phyloP scores from a whole-genome alignment of 2,888 invertebrate genomes.

The Cybosia mesomella region DNA sequence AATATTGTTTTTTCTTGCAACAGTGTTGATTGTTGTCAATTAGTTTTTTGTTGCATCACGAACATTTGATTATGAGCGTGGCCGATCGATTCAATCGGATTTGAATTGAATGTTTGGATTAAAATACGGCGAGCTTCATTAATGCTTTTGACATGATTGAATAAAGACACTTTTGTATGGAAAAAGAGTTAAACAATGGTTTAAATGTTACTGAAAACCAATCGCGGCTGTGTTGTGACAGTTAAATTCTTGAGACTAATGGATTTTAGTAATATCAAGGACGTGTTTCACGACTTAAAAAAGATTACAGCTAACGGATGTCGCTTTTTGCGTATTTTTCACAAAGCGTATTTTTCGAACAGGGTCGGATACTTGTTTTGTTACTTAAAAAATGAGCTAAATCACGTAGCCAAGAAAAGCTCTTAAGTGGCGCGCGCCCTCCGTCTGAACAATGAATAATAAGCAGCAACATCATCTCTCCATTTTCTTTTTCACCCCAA shows the following conservation, averaged over 20 bases:
- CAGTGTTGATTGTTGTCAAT: conserved; percentile 85
- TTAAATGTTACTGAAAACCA: conserved; percentile 38
- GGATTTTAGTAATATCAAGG: conserved; percentile 28
- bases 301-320: conserved; percentile 60
- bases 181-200: conserved; percentile 54
- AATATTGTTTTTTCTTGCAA: conserved; percentile 84
- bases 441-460: conserved; percentile 81
- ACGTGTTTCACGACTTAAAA: conserved; percentile 35
- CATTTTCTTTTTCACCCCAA: conserved; percentile 81
- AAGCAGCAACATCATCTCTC: conserved; percentile 81
- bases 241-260: conserved; percentile 35
- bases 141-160: conserved; percentile 71
- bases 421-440: conserved; percentile 57
- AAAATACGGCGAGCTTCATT: conserved; percentile 79
- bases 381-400: conserved; percentile 82
- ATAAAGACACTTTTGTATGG: conserved; percentile 55
- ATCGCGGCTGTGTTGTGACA: conserved; percentile 24
- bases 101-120: conserved; percentile 84
- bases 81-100: conserved; percentile 78
- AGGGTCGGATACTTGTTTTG: conserved; percentile 73
- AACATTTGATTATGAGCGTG: conserved; percentile 77
- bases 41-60: conserved; percentile 80
- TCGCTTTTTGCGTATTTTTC: conserved; percentile 57
- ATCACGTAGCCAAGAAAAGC: conserved; percentile 77
- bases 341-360: conserved; percentile 62